phyloP scores from a whole-genome alignment of 2,797 vertebrate species.

The Acanthornis magna region DNA sequence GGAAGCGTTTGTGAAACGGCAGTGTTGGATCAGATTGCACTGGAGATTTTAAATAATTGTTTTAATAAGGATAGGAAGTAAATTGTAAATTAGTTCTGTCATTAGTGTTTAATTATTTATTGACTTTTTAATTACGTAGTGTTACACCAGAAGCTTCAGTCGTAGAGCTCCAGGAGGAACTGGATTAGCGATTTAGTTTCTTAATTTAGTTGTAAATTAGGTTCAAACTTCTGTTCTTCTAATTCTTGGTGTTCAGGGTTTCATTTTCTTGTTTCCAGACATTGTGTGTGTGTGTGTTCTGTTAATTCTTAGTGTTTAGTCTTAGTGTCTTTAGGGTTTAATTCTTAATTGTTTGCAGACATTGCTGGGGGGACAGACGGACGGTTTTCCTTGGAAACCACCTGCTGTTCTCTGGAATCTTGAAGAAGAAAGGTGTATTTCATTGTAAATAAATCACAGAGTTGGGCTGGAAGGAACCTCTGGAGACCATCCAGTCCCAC shows the following conservation, averaged over 20 bases:
- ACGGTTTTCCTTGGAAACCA: background rate
- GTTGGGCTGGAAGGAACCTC: background rate
- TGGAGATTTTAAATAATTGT: background rate
- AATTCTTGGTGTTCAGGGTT: background rate
- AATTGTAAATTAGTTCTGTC: background rate
- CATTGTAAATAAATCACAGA: background rate
- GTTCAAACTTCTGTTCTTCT: background rate
- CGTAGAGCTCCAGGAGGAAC: background rate
- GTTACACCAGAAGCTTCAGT: background rate
- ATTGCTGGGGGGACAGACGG: rapidly evolving
- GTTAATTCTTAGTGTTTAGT: background rate
- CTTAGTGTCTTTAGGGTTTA: background rate
- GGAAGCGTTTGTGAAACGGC: background rate
- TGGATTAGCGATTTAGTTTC: background rate
- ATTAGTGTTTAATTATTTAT: background rate
- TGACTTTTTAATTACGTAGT: background rate
- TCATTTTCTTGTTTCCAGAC: background rate
- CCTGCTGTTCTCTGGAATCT: background rate
- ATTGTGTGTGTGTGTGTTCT: background rate
- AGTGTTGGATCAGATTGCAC: background rate
- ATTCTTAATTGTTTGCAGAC: background rate
- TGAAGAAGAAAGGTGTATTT: background rate
- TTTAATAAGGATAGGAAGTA: background rate
- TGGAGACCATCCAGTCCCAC: background rate
- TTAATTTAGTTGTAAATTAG: background rate